phyloP scores from a whole-genome alignment of 2,888 invertebrate species.

The Acheta domesticus region DNA sequence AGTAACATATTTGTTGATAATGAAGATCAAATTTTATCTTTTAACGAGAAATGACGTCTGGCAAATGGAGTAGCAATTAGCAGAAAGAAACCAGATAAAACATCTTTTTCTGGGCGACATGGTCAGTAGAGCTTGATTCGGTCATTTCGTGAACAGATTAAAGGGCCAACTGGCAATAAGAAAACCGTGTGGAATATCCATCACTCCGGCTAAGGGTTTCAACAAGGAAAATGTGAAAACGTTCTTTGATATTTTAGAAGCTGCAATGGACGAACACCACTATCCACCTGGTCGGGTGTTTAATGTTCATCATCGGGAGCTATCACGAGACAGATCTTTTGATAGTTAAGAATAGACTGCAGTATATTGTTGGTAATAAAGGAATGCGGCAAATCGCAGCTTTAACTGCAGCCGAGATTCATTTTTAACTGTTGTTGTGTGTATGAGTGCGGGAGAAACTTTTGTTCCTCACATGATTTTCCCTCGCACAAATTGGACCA shows the following conservation, averaged over 20 bases:
- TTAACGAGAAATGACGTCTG: too few relatives aligned
- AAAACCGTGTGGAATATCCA: conserved; percentile 23
- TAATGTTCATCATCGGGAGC: conserved; percentile 33
- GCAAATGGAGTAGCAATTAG: too few relatives aligned
- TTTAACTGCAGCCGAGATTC: conserved; percentile 28
- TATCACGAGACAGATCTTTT: conserved; percentile 32
- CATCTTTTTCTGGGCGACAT: too few relatives aligned
- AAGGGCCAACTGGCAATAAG: background rate
- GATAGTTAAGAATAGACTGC: conserved; percentile 25
- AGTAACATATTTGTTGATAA: too few relatives aligned
- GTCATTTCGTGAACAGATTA: too few relatives aligned
- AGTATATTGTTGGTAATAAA: conserved; percentile 21
- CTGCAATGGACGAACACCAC: background rate
- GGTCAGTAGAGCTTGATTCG: too few relatives aligned
- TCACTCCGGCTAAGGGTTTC: conserved; percentile 7
- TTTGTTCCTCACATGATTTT: conserved; percentile 34
- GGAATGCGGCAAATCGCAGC: conserved; percentile 24
- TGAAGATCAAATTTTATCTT: too few relatives aligned
- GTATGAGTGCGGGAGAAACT: conserved; percentile 30
- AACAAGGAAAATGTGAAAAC: conserved; percentile 20
- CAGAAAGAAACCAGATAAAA: too few relatives aligned
- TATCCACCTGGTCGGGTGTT: conserved; percentile 23
- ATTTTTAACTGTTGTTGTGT: conserved; percentile 29
- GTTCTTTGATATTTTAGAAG: conserved; percentile 25
- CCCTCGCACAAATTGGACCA: conserved; percentile 25